Evolutionary conservation across 2,113 vertebrate species (phyloP).

Genomic region (Dromiciops gliroides): DNA sequence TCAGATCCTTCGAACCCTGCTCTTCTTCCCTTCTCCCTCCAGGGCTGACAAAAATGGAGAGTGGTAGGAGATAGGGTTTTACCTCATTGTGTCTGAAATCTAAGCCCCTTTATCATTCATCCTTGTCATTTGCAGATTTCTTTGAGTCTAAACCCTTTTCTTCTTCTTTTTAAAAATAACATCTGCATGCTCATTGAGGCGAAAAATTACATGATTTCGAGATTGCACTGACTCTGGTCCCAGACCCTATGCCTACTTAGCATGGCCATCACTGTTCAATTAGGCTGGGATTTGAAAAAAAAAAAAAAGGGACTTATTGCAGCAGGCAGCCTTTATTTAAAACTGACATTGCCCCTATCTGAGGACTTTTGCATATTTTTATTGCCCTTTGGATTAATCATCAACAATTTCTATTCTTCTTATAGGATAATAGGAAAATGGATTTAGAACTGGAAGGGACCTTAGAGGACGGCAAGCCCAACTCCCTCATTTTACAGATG

Average conservation of each 20-base stretch:
- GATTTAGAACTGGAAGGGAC: neutral
- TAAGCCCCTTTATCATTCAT: conserved; percentile 49
- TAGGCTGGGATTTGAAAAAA: conserved; percentile 43
- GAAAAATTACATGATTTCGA: conserved; percentile 85
- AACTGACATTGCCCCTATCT: fast-evolving
- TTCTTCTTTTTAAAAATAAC: conserved; percentile 52
- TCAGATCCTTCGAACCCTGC: neutral
- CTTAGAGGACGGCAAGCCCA: neutral
- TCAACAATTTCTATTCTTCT: neutral
- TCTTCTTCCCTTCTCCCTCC: neutral
- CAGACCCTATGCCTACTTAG: conserved; percentile 75
- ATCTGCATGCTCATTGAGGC: conserved; percentile 82
- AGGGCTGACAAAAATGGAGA: neutral
- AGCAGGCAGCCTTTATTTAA: conserved; percentile 33
- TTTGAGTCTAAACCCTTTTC: conserved; percentile 67
- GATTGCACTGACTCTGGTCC: conserved; percentile 70
- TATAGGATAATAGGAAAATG: neutral
- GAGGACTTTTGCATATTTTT: neutral
- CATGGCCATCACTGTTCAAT: conserved; percentile 71
- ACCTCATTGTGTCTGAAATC: fast-evolving
- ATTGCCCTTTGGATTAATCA: neutral
- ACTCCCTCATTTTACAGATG: neutral
- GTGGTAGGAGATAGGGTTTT: fast-evolving
- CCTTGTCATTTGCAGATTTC: neutral
- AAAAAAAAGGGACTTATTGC: neutral